Percentiles rank a stretch among this genome's conserved stretches.
Evolutionary conservation across 2,888 invertebrate genomes (phyloP).

Genomic region (Tillus elongatus): DNA sequence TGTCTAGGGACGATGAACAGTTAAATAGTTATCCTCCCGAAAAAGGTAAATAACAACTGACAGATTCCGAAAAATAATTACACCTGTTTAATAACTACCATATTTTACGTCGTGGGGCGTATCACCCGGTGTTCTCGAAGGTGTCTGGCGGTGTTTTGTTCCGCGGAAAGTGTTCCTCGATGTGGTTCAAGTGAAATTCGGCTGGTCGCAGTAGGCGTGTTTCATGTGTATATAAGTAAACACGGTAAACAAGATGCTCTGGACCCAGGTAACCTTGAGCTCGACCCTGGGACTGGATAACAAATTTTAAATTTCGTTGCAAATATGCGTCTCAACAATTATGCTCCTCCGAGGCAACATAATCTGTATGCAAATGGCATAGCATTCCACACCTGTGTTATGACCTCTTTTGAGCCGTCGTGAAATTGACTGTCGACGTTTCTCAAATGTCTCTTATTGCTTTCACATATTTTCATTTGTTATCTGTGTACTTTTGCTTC

Average conservation of each 20-base stretch:
- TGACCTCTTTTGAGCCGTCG: constrained; percentile 33
- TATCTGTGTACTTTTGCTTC: too few relatives aligned
- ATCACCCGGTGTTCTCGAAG: too few relatives aligned
- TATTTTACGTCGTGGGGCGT: too few relatives aligned
- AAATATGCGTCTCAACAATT: constrained; percentile 24
- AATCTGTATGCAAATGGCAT: constrained; percentile 27
- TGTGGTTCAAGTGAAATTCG: constrained; percentile 15
- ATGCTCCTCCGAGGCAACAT: too few relatives aligned
- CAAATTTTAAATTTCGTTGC: constrained; percentile 23
- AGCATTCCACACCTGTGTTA: constrained; percentile 32
- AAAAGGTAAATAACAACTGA: constrained; percentile 64
- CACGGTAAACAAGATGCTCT: constrained; percentile 28
- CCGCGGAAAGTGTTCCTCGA: constrained; percentile 5
- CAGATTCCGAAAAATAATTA: constrained; percentile 19
- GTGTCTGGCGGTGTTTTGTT: constrained; percentile 11
- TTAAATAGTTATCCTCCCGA: constrained; percentile 84
- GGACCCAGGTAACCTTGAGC: constrained; percentile 36
- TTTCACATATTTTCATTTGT: too few relatives aligned
- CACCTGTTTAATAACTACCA: not conserved
- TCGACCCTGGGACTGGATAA: constrained; percentile 28
- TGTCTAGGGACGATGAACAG: constrained; percentile 95
- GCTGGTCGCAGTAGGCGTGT: constrained; percentile 34
- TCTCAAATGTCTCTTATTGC: constrained; percentile 17
- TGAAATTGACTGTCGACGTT: constrained; percentile 19
- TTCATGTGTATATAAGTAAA: constrained; percentile 26